Base-by-base conservation (phyloP, 2,888 invertebrate genomes). In the Neoaliturus tenellus region DNA sequence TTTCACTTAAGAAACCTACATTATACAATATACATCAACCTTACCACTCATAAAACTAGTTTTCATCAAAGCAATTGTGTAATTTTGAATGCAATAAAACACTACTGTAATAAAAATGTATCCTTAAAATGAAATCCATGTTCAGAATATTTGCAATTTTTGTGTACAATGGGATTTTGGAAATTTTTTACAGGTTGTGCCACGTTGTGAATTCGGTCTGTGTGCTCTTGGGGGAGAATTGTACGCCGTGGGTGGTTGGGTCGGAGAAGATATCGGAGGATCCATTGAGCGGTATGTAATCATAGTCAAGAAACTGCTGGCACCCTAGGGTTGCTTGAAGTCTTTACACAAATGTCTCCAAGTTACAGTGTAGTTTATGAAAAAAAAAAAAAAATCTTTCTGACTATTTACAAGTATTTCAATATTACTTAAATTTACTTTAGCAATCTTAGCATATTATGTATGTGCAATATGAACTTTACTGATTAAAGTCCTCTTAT, bases 241-340 rank as follows among this genome's bases (percentile, higher is more conserved):
- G 84, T 97, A 96, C 89, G 98, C 97, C 0, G 94, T 98, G 88
- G 98, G 98, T 62, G 98, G 98, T 3, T 98, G 98, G 98, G 95
- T 98, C 41, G 98, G 98, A 0, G 95, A 96, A 85, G 97, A 97
- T 89, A 97, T 98, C 90, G 97, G 97, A 0, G 95, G 95, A 31
- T 95, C 96, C 0, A 96, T 98, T 86, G 98, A 98, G 90, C 93
- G 95, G 87, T 88, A 6, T n/a, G 33, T 31, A 69, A 10, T 67
- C 35, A 3, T 33, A 17, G 20, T 71, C n/a, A 71, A 71, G 23
- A 71, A 33, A 23, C 23, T 1, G 31, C n/a, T n/a, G 41, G 12
- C 12, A 25, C n/a, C n/a, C n/a, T n/a, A n/a, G n/a, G n/a, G n/a
- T 62, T 62, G 14, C 10, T 62, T 62, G 12, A 62, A 62, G n/a